Conservation (phyloP, 2,113 vertebrate species). For the Thalassoma bifasciatum region DNA sequence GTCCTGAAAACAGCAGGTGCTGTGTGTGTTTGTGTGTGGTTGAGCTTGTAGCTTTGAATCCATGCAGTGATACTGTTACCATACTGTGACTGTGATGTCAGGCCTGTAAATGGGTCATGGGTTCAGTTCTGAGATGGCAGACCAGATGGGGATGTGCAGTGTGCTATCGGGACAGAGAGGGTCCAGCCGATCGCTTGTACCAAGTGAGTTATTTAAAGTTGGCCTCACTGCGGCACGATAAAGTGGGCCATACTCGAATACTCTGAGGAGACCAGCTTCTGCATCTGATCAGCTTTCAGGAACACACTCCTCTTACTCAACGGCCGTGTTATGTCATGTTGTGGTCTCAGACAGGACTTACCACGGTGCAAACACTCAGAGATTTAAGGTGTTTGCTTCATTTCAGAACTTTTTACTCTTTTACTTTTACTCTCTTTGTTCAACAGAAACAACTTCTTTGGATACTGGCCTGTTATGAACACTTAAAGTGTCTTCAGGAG, state of each 20-base stretch:
- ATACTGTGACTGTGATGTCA: conserved; percentile 34
- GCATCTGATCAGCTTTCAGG: conserved; percentile 43
- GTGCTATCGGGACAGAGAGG: conserved; percentile 44
- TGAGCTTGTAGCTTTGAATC: not conserved
- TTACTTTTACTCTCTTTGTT: no score
- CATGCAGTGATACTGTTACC: conserved; percentile 12
- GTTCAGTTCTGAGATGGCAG: conserved; percentile 50
- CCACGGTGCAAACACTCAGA: no score
- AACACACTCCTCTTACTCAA: conserved; percentile 8
- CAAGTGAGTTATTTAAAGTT: conserved; percentile 74
- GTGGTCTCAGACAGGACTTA: not conserved
- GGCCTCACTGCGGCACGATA: conserved; percentile 53
- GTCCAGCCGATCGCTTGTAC: conserved; percentile 26
- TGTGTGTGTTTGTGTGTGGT: not conserved
- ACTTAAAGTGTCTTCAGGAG: no score
- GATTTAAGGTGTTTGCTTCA: no score
- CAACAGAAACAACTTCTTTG: no score
- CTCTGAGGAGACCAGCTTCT: conserved; percentile 25
- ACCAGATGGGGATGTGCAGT: conserved; percentile 57
- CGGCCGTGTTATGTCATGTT: conserved; percentile 26
- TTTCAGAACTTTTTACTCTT: no score
- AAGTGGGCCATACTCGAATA: conserved; percentile 64
- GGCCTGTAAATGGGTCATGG: conserved; percentile 63
- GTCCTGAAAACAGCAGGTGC: not conserved
- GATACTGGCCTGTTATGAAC: no score